phyloP scores from a whole-genome alignment of 2,113 vertebrate genomes.

The Prunella fulvescens region DNA sequence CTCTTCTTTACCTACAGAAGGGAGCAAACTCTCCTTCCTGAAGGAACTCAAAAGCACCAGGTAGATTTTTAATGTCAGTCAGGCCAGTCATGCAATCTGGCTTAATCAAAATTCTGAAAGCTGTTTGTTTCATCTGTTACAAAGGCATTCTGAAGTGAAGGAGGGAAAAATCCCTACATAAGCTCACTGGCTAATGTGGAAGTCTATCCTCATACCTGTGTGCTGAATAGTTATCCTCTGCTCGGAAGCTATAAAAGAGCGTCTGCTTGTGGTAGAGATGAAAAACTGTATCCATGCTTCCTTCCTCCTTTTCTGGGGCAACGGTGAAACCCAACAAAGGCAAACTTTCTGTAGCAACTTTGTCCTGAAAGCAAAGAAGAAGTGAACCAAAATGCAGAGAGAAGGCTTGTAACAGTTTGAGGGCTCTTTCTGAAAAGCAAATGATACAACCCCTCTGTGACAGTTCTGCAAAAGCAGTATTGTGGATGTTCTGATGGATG shows the following conservation, averaged over 20 bases:
- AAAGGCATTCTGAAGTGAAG: not conserved
- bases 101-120: not conserved
- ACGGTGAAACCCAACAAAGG: conserved; percentile 95
- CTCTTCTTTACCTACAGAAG: not conserved
- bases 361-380: conserved; percentile 79
- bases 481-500: not conserved
- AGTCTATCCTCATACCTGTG: conserved; percentile 77
- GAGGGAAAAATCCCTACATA: not conserved
- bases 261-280: conserved; percentile 98
- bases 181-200: not conserved
- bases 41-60: not conserved
- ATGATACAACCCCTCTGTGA: not conserved
- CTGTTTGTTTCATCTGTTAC: not conserved
- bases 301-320: conserved; percentile 78
- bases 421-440: not conserved
- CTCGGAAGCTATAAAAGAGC: conserved; percentile 92
- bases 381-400: not conserved
- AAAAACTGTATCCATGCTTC: conserved; percentile 78
- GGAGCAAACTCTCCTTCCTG: not conserved
- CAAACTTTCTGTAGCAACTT: conserved; percentile 89
- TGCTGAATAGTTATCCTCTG: conserved; percentile 84
- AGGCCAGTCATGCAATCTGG: not conserved
- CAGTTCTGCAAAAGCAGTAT: not conserved
- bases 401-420: not conserved
- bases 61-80: not conserved